Conservation (phyloP, 2,888 invertebrate genomes). For the Aspidiotus rigidus region DNA sequence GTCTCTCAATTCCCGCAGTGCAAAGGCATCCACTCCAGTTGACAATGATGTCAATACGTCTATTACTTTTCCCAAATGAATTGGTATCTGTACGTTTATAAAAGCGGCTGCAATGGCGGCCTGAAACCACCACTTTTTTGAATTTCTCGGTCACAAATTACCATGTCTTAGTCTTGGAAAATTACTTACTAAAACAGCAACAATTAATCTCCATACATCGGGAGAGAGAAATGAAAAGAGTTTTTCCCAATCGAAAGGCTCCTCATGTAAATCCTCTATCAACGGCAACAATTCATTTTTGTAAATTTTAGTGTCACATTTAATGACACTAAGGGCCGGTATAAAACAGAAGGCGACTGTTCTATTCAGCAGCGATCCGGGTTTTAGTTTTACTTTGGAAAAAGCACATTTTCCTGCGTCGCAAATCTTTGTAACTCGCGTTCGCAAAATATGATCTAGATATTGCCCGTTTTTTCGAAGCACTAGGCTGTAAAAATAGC, state of each 20-base stretch:
- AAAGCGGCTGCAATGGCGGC: conserved; percentile 78
- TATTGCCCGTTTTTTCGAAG: too few relatives aligned
- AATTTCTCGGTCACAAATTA: not conserved
- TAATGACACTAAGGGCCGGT: not conserved
- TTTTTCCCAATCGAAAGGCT: conserved; percentile 66
- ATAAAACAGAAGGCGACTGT: not conserved
- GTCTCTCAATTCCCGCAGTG: conserved; percentile 8
- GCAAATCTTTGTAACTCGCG: too few relatives aligned
- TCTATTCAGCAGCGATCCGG: not conserved
- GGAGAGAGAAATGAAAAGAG: conserved; percentile 65
- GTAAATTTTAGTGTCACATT: not conserved
- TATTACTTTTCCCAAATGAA: conserved; percentile 69
- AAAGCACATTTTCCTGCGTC: too few relatives aligned
- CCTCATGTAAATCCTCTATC: conserved; percentile 37
- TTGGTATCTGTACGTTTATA: conserved; percentile 81
- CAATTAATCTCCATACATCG: conserved; percentile 63
- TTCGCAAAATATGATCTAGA: too few relatives aligned
- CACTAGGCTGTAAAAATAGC: too few relatives aligned
- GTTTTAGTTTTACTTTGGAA: not conserved
- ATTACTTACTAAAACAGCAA: conserved; percentile 66
- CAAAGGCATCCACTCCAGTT: conserved; percentile 1
- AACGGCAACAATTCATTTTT: not conserved
- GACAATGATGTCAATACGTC: conserved; percentile 61
- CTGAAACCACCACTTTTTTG: conserved; percentile 45
- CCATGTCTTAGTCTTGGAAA: not conserved